Percentiles rank a stretch among this genome's conserved stretches.
phyloP scores from a whole-genome alignment of 2,113 vertebrate genomes.

The Chauna torquata region DNA sequence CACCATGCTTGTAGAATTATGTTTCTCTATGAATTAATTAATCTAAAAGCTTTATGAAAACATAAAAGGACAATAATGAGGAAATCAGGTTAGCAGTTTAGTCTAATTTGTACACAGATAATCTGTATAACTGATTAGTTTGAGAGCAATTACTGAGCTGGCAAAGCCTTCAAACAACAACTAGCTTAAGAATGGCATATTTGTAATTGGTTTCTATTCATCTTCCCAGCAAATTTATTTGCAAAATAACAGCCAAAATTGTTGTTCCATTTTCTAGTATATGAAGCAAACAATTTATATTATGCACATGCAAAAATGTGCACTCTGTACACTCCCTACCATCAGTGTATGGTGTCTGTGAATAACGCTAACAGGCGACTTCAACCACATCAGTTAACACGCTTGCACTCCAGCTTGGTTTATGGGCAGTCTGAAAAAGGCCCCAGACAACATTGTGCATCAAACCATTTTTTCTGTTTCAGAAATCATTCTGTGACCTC shows the following conservation, averaged over 20 bases:
- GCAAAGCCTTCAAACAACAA: constrained; percentile 14
- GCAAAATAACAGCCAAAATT: neutral
- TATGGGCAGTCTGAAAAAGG: neutral
- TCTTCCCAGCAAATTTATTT: neutral
- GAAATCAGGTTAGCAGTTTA: neutral
- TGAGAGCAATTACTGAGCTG: constrained; percentile 3
- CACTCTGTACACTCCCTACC: neutral
- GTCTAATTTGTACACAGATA: constrained; percentile 6
- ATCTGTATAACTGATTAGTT: constrained; percentile 20
- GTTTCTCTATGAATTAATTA: constrained; percentile 33
- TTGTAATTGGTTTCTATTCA: neutral
- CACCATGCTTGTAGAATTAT: neutral
- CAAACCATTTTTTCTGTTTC: neutral
- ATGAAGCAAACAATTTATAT: neutral
- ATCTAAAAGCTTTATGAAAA: constrained; percentile 30
- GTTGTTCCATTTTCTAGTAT: neutral
- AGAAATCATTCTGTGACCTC: neutral
- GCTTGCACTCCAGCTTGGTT: neutral
- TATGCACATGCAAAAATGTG: neutral
- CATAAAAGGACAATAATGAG: constrained; percentile 31
- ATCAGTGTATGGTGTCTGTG: neutral
- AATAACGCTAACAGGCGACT: neutral
- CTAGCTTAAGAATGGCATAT: neutral
- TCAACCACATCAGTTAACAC: neutral
- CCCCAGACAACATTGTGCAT: neutral